Conservation (phyloP, 1,140 invertebrate species). For the Nasonia giraulti region DNA sequence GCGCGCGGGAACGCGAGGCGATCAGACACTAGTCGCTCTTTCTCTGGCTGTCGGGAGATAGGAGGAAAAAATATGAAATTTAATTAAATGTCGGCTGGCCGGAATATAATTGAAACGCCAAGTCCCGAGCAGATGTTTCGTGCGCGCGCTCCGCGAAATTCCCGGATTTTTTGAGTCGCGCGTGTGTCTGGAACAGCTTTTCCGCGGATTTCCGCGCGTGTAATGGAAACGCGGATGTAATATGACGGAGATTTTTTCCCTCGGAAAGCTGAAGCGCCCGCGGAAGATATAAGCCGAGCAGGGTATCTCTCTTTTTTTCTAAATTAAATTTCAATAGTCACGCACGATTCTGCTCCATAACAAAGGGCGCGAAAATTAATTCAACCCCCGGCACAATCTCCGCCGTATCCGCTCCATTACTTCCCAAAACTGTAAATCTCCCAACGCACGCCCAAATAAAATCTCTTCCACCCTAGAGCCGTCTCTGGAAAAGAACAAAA, state of each 20-base stretch:
- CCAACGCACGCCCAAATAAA: not conserved
- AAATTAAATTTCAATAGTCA: not conserved
- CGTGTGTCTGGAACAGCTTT: not conserved
- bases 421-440: conserved; percentile 3
- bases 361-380: not conserved
- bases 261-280: not conserved
- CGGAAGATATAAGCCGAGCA: too few relatives aligned
- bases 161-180: not conserved
- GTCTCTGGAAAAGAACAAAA: not conserved
- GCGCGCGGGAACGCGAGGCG: not conserved
- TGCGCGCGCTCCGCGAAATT: not conserved
- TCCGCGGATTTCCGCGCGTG: not conserved
- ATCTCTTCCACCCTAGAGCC: not conserved
- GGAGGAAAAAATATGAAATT: conserved; percentile 1
- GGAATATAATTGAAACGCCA: not conserved
- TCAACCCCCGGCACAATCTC: not conserved
- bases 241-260: not conserved
- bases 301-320: too few relatives aligned
- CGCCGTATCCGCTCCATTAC: not conserved
- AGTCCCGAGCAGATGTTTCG: not conserved
- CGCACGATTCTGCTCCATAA: not conserved
- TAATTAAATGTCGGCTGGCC: not conserved
- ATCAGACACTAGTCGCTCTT: not conserved
- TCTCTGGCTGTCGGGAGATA: not conserved
- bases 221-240: not conserved